These are phyloP conservation scores for Eolophus roseicapilla DNA, from an alignment of 2,113 vertebrate species.

Conservation along the genomic window DNA sequence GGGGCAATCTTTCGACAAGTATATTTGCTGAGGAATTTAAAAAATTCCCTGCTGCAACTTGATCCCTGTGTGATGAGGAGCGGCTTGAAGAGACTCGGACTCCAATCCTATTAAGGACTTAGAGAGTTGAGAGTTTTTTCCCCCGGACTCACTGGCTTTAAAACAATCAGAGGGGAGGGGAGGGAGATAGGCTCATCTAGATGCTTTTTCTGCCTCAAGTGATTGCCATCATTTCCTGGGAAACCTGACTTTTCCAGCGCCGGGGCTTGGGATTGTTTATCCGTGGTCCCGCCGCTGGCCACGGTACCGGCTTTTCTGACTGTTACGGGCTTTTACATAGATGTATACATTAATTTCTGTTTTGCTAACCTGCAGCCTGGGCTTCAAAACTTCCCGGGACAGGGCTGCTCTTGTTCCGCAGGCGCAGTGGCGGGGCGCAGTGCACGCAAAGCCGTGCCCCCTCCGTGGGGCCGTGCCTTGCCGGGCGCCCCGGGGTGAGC, in stretches of 20 bases:
- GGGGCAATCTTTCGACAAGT: constrained; percentile 82
- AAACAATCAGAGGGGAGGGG: constrained; percentile 47
- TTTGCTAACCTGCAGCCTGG: not conserved
- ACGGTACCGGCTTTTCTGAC: not conserved
- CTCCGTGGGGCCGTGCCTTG: not conserved
- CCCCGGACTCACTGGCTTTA: constrained; percentile 3
- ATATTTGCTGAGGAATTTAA: constrained; percentile 92
- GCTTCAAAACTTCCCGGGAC: not conserved
- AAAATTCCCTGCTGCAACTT: constrained; percentile 89
- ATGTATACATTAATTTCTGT: not conserved
- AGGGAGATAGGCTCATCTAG: constrained; percentile 7
- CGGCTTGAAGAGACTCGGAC: constrained; percentile 78
- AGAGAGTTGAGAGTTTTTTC: constrained; percentile 64
- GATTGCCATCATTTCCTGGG: constrained; percentile 68
- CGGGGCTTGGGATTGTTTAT: not conserved
- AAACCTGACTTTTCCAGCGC: constrained; percentile 56
- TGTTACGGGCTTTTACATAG: not conserved
- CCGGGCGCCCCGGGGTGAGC: not conserved
- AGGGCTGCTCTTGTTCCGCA: not conserved
- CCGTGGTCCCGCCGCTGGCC: not conserved
- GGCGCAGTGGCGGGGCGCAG: not conserved
- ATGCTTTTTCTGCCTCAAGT: constrained; percentile 45
- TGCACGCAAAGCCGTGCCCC: not conserved
- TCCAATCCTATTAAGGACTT: constrained; percentile 81
- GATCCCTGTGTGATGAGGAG: constrained; percentile 88